phyloP scores from a whole-genome alignment of 2,797 vertebrate genomes.

The Anolis apletophallus region DNA sequence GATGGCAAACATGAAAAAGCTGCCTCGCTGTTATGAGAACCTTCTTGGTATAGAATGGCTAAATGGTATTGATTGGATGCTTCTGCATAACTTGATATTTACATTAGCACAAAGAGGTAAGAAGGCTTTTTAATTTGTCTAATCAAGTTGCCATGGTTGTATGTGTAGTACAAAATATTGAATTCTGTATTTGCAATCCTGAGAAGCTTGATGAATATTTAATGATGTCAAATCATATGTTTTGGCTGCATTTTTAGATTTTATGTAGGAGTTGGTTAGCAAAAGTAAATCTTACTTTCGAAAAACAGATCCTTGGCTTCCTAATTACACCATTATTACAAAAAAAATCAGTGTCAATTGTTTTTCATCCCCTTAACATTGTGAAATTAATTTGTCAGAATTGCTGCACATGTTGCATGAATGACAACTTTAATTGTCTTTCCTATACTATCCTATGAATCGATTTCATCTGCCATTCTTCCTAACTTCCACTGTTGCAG shows the following conservation, averaged over 20 bases:
- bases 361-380: constrained; percentile 1
- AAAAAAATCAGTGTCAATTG: background rate
- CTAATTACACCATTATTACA: background rate
- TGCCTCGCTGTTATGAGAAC: background rate
- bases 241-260: constrained; percentile 21
- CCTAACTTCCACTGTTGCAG: background rate
- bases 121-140: constrained; percentile 11
- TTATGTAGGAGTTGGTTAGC: background rate
- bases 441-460: background rate
- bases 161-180: background rate
- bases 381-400: background rate
- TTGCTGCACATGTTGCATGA: background rate
- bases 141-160: constrained; percentile 26
- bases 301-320: background rate
- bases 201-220: constrained; percentile 31
- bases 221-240: background rate
- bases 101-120: constrained; percentile 28
- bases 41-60: background rate
- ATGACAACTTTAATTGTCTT: background rate
- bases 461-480: background rate
- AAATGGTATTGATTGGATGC: background rate
- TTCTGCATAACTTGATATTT: constrained; percentile 18
- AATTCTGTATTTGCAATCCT: constrained; percentile 3
- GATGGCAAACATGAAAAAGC: background rate
- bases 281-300: background rate